phyloP scores from a whole-genome alignment of 2,888 invertebrate genomes.

The Seira sanloemensis region DNA sequence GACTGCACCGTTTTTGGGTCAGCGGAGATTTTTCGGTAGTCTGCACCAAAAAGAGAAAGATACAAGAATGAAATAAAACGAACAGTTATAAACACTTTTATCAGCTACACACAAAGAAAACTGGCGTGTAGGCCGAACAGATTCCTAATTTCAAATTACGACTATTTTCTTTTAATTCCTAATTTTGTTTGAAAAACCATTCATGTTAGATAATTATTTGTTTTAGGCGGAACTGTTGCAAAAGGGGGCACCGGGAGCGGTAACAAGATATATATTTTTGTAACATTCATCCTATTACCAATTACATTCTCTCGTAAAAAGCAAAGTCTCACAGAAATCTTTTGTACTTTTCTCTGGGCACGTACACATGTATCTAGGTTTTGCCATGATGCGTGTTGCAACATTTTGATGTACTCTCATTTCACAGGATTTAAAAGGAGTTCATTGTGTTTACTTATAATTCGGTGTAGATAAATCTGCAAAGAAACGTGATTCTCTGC shows the following conservation, averaged over 20 bases:
- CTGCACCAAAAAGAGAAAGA: constrained; percentile 37
- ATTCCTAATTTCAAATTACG: neutral
- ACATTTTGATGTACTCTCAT: neutral
- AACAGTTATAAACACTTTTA: too few relatives aligned
- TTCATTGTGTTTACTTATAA: neutral
- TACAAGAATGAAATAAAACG: too few relatives aligned
- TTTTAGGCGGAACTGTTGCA: too few relatives aligned
- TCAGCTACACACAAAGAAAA: too few relatives aligned
- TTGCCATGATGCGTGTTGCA: too few relatives aligned
- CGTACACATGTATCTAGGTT: too few relatives aligned
- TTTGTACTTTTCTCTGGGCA: too few relatives aligned
- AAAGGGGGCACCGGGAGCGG: too few relatives aligned
- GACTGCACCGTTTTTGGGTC: constrained; percentile 67
- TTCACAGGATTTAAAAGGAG: neutral
- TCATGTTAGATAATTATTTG: neutral
- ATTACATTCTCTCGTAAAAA: too few relatives aligned
- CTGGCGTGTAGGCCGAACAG: neutral
- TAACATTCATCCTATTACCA: too few relatives aligned
- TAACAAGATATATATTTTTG: too few relatives aligned
- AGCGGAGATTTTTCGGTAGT: constrained; percentile 64
- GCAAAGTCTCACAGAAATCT: too few relatives aligned
- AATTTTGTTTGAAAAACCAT: neutral
- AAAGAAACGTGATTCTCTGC: neutral
- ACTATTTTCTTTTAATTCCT: neutral
- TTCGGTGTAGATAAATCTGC: neutral